Evolutionary conservation across 37 sponge, comb jelly and placozoan genomes (phyloP), one percentile per base, ranked within the genome.

Genomic region (Beroe forskalii): DNA sequence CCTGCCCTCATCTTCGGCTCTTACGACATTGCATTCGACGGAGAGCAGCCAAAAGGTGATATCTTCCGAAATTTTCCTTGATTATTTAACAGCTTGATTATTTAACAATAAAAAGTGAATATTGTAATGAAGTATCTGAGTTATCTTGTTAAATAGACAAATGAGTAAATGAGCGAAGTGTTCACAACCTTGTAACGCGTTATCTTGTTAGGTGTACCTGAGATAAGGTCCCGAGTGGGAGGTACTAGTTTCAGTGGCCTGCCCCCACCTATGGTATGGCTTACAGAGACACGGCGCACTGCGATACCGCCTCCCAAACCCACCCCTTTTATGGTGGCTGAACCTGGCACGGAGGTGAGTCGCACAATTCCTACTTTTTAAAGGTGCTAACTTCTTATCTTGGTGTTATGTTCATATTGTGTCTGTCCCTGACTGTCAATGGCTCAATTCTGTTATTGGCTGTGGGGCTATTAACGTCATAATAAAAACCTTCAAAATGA

Each of bases 281-380:
- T 80, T 1, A 80, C 86, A 24, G 86, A 80, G 55, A 80, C 86
- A 23, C 44, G 86, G 6, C 23, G 48, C 8, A 80, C 86, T 30
- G 86, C 86, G 38, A 80, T 80, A 41, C 86, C 86, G 2, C 86
- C 86, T 27, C 86, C 55, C 0, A 80, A 80, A 80, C 86, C 86
- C 40, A 24, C 55, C 0, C 86, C 86, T 12, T 80, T 80, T 48
- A 44, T 44, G 44, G 86, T 80, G 25, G 86, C 55, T 2, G 86
- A 80, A 19, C 86, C 86, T 0, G 37, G 40, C 25, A 44, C 55
- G 0, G 38, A 41, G 43, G 86, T 80, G 12, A 12, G 6, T 6
- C 12, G 12, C 55, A 12, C 55, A 48, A 17, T 6, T 48, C 12
- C 12, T 48, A 48, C 55, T 48, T n/a, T n/a, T n/a, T n/a, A n/a